Evolutionary conservation across 2,113 vertebrate species (phyloP).

Genomic region (Numenius arquata): DNA sequence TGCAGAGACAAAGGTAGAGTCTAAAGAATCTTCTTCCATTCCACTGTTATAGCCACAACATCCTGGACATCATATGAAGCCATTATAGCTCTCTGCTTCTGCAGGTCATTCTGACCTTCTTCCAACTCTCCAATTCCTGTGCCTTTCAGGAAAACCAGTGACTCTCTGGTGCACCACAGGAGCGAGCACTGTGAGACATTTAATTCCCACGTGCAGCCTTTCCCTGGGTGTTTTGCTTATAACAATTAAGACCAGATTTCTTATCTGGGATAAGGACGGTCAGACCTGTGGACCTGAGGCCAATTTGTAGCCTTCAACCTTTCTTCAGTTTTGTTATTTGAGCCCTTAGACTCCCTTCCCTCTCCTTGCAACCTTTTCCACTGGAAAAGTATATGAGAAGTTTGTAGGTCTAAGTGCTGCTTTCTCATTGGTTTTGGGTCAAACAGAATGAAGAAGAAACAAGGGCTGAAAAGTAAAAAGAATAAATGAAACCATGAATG

Average conservation of each 20-base stretch:
- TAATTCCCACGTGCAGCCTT: not conserved
- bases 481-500: constrained; percentile 52
- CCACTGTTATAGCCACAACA: not conserved
- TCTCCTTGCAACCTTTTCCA: not conserved
- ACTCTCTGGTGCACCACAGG: not conserved
- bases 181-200: not conserved
- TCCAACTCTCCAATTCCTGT: not conserved
- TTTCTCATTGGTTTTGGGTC: constrained; percentile 35
- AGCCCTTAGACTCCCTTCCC: not conserved
- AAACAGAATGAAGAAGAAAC: constrained; percentile 45
- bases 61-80: not conserved
- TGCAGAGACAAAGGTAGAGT: not conserved
- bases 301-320: not conserved
- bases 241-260: not conserved
- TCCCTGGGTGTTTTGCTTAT: not conserved
- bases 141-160: not conserved
- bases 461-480: constrained; percentile 33
- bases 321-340: not conserved
- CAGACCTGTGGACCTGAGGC: not conserved
- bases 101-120: not conserved
- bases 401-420: constrained; percentile 38
- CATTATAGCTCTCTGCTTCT: not conserved
- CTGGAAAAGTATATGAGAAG: not conserved
- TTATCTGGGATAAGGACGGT: not conserved
- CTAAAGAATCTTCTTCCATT: not conserved